Conservation (phyloP, 2,113 vertebrate species). For the Microcebus tavaratra region DNA sequence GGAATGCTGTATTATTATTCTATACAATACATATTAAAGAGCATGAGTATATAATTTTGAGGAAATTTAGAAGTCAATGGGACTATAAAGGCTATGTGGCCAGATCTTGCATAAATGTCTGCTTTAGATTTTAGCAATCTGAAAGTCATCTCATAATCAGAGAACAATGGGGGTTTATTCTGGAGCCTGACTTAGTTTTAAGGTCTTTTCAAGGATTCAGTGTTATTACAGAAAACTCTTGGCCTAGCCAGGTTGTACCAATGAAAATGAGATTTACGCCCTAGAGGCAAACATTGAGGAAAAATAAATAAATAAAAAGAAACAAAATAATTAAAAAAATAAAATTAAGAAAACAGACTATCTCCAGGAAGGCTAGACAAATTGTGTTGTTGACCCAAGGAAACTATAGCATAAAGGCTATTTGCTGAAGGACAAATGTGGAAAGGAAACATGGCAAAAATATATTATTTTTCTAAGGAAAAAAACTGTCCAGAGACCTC, state of each 20-base stretch:
- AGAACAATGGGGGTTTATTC: neutral
- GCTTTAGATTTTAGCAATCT: conserved; percentile 3
- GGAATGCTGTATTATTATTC: neutral
- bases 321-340: conserved; percentile 20
- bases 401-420: conserved; percentile 25
- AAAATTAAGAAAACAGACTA: neutral
- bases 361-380: neutral
- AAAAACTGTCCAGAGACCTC: conserved; percentile 63
- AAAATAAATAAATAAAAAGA: neutral
- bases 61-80: neutral
- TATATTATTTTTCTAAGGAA: conserved; percentile 56
- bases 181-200: neutral
- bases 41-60: neutral
- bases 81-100: neutral
- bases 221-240: conserved; percentile 17
- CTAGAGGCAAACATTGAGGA: conserved; percentile 26
- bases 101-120: neutral
- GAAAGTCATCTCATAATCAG: neutral
- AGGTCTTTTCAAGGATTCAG: conserved; percentile 45
- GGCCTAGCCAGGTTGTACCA: neutral
- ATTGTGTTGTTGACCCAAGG: conserved; percentile 53
- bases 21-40: neutral
- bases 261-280: conserved; percentile 55
- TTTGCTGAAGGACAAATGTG: conserved; percentile 61
- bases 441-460: conserved; percentile 30